These are phyloP conservation scores for Caenorhabditis virilis DNA, from an alignment of 2,888 invertebrate species.

Conservation along the genomic window DNA sequence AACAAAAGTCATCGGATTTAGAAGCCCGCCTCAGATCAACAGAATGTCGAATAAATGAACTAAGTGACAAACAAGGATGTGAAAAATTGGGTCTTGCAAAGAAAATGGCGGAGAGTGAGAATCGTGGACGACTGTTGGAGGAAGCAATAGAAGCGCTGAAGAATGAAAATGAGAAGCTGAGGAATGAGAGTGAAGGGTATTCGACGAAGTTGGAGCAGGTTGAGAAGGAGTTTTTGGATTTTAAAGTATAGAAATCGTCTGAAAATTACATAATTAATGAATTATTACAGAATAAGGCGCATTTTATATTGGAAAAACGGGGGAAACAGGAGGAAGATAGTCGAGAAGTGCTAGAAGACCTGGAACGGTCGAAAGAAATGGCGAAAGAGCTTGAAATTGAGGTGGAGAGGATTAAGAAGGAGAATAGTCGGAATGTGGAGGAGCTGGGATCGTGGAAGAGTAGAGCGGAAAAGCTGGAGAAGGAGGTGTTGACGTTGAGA, in stretches of 20 bases:
- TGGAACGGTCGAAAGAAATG: conserved; percentile 11
- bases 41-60: conserved; percentile 16
- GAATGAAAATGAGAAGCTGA: conserved; percentile 14
- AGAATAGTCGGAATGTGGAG: not conserved
- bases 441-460: conserved; percentile 9
- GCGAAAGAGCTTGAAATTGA: conserved; percentile 13
- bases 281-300: conserved; percentile 29
- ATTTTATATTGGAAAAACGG: conserved; percentile 27
- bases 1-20: conserved; percentile 9
- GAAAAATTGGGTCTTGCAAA: conserved; percentile 30
- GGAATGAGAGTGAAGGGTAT: conserved; percentile 10
- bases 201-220: conserved; percentile 7
- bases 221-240: conserved; percentile 25
- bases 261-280: too few relatives aligned
- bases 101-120: conserved; percentile 31
- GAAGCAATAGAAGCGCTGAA: conserved; percentile 27
- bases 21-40: conserved; percentile 16
- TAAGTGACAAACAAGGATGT: conserved; percentile 26
- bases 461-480: not conserved
- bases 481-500: not conserved
- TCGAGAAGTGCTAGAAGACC: conserved; percentile 7
- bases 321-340: conserved; percentile 24
- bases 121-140: conserved; percentile 30
- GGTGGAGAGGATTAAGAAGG: conserved; percentile 11
- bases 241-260: conserved; percentile 13